Evolutionary conservation across 2,888 invertebrate species (phyloP).

Genomic region (Tenthredo mesomela): DNA sequence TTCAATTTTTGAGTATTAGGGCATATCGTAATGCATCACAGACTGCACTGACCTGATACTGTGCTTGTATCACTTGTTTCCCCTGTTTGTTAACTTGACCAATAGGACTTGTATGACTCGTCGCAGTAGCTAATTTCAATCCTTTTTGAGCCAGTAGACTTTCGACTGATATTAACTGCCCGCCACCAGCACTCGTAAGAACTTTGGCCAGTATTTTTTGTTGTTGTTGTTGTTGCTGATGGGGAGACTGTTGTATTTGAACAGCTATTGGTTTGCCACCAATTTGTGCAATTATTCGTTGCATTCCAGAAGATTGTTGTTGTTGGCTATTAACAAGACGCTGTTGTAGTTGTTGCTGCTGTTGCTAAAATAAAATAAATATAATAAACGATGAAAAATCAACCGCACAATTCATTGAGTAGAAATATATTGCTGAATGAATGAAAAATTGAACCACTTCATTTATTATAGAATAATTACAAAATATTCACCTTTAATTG

Average conservation of each 20-base stretch:
- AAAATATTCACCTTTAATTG: slow-evolving; percentile 55
- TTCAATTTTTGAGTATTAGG: neutral
- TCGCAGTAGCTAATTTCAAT: slow-evolving; percentile 71
- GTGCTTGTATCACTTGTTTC: slow-evolving; percentile 75
- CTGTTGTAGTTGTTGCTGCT: slow-evolving; percentile 63
- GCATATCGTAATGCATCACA: neutral
- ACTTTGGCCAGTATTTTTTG: slow-evolving; percentile 85
- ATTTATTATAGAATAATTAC: neutral
- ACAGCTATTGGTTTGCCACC: slow-evolving; percentile 77
- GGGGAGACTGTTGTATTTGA: slow-evolving; percentile 79
- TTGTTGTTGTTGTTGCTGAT: slow-evolving; percentile 76
- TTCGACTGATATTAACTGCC: slow-evolving; percentile 82
- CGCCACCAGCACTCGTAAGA: slow-evolving; percentile 84
- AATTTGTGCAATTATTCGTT: slow-evolving; percentile 76
- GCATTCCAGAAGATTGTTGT: slow-evolving; percentile 72
- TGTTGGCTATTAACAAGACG: slow-evolving; percentile 62
- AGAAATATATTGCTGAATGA: neutral
- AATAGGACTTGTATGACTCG: slow-evolving; percentile 66
- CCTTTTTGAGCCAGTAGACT: slow-evolving; percentile 80
- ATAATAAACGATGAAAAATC: slow-evolving; percentile 31
- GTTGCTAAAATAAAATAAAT: slow-evolving; percentile 66
- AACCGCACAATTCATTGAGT: slow-evolving; percentile 53
- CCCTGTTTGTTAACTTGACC: slow-evolving; percentile 74
- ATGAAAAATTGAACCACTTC: neutral
- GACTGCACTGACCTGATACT: slow-evolving; percentile 74